These are phyloP conservation scores for Machaerirhynchus nigripectus DNA, from an alignment of 2,113 vertebrate species.

Conservation along the genomic window DNA sequence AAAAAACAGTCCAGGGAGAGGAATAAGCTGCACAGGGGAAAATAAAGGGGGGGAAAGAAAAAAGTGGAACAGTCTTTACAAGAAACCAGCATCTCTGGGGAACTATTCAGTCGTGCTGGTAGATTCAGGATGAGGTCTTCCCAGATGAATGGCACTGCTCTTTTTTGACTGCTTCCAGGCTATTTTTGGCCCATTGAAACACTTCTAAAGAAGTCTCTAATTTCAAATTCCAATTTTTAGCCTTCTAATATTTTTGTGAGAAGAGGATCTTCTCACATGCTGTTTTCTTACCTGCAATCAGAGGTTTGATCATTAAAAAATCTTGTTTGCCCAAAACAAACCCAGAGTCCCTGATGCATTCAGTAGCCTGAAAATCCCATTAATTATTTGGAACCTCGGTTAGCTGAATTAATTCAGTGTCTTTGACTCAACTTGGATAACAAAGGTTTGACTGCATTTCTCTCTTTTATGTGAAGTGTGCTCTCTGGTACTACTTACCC, in stretches of 20 bases:
- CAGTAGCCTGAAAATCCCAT: slow-evolving; percentile 17
- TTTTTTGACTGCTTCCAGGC: neutral
- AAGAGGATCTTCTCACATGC: neutral
- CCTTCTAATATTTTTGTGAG: neutral
- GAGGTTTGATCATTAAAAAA: neutral
- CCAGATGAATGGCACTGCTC: neutral
- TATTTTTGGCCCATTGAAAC: neutral
- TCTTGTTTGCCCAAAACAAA: neutral
- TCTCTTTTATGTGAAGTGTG: slow-evolving; percentile 23
- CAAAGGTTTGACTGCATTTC: slow-evolving; percentile 32
- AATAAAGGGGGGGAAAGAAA: neutral
- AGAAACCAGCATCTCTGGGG: neutral
- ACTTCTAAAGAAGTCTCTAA: neutral
- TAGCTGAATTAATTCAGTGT: slow-evolving; percentile 34
- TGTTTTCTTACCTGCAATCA: neutral
- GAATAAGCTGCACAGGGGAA: neutral
- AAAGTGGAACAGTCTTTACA: neutral
- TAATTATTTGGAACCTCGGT: slow-evolving; percentile 16
- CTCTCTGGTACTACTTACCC: slow-evolving; percentile 26
- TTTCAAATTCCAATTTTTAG: neutral
- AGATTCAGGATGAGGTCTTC: neutral
- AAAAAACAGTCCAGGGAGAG: neutral
- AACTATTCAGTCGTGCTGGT: neutral
- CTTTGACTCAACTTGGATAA: slow-evolving; percentile 25
- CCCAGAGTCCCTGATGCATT: neutral